phyloP scores from a whole-genome alignment of 2,888 invertebrate genomes.

The Leptinotarsa juncta region DNA sequence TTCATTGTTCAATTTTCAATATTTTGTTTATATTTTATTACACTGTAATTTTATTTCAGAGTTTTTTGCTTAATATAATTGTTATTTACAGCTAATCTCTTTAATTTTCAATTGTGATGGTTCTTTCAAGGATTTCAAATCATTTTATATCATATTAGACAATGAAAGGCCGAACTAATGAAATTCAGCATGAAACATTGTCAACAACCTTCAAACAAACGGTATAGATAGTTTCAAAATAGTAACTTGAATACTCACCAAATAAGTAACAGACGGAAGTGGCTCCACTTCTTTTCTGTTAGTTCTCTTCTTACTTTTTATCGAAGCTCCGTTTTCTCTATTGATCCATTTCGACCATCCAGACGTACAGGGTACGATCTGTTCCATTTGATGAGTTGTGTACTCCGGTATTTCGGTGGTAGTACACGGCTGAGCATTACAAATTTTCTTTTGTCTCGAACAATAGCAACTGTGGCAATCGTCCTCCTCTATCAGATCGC shows the following conservation, averaged over 20 bases:
- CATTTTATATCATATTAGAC: too few species aligned
- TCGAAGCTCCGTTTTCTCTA: slow-evolving; percentile 64
- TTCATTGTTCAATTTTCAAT: too few species aligned
- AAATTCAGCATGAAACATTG: too few species aligned
- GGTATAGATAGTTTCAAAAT: too few species aligned
- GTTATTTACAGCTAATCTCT: too few species aligned
- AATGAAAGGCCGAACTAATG: too few species aligned
- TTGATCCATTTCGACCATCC: slow-evolving; percentile 89
- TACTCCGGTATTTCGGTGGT: slow-evolving; percentile 38
- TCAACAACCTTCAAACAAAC: too few species aligned
- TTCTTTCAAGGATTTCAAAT: too few species aligned
- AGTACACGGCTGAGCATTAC: slow-evolving; percentile 77
- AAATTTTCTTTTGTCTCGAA: slow-evolving; percentile 75
- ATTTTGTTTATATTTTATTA: too few species aligned
- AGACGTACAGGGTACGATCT: slow-evolving; percentile 68
- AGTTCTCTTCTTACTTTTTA: slow-evolving; percentile 52
- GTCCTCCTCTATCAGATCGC: slow-evolving; percentile 80
- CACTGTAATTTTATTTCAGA: too few species aligned
- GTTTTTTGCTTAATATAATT: too few species aligned
- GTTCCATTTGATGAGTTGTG: slow-evolving; percentile 51
- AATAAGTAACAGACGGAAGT: slow-evolving; percentile 69
- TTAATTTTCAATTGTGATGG: too few species aligned
- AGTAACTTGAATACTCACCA: slow-evolving; percentile 64
- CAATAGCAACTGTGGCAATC: slow-evolving; percentile 85
- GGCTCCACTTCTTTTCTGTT: slow-evolving; percentile 70